Base-by-base conservation (phyloP, 1,140 invertebrate species). In the Nasonia vitripennis region DNA sequence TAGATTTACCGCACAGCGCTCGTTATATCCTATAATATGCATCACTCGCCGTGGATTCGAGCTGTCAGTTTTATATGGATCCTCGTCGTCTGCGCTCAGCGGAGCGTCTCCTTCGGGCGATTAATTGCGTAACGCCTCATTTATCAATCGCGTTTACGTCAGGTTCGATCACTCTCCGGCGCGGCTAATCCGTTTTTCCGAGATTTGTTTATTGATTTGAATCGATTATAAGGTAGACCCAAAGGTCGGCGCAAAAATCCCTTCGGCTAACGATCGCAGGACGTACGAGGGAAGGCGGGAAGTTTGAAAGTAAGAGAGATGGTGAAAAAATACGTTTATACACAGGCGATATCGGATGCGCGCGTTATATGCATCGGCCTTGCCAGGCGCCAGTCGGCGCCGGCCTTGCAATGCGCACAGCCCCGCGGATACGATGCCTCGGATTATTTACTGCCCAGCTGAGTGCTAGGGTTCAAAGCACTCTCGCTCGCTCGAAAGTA, bases 371-470 rank as follows among this genome's bases (percentile, higher is more conserved):
- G n/a, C 12, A 27, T 41, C 83, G 83, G 20, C 83, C 83, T 85
- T 85, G 83, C 68, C 27, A 80, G 83, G 83, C 83, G 83, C 83
- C 83, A 73, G 41, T 10, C 78, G 83, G 83, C 83, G 83, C 83
- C 83, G 83, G 41, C 83, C 83, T 85, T 85, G 83, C 34, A 34
- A 71, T 4, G 10, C 68, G 34, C 34, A 11, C 10, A 37, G 7
- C 4, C 27, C 37, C n/a, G 41, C 27, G 14, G 79, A 37, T 70
- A 6, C 7, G 23, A 71, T n/a, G 23, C 2, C 2, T 27, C 11
- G 17, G 55, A 62, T 62, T 62, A 62, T 62, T 62, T 62, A 62
- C 55, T 62, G 55, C 55, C 20, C 55, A 62, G 51, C 12, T 55
- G 0, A 62, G 55, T 2, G 2, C 9, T 62, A 62, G 55, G 55